A percentile compares a stretch with the other conserved stretches of the same genome.
These are phyloP conservation scores for Agelaius phoeniceus DNA, from an alignment of 2,113 vertebrate genomes.

Conservation along the genomic window DNA sequence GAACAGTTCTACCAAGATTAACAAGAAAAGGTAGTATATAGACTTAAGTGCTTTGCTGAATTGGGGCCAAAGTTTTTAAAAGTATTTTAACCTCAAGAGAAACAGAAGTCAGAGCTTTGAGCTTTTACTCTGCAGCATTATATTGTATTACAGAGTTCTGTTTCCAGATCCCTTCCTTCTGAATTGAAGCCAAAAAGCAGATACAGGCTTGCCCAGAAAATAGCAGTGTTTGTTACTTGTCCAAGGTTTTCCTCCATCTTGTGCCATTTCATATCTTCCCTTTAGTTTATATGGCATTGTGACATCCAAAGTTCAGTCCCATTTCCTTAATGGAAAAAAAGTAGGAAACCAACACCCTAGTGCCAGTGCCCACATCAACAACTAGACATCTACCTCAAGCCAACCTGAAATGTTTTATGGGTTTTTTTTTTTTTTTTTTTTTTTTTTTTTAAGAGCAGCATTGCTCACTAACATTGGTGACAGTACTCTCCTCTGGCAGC, in stretches of 20 bases:
- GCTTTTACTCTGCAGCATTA: not conserved
- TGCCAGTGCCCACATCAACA: not conserved
- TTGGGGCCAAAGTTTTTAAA: not conserved
- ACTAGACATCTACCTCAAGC: not conserved
- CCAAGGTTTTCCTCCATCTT: not conserved
- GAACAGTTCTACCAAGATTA: not conserved
- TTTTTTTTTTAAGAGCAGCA: not conserved
- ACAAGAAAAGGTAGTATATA: not conserved
- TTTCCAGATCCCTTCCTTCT: not conserved
- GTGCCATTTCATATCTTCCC: not conserved
- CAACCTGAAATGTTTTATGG: not conserved
- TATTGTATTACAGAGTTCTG: not conserved
- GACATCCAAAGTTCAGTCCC: not conserved
- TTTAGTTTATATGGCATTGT: not conserved
- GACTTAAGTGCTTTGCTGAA: not conserved
- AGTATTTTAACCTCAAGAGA: not conserved
- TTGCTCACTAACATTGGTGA: not conserved
- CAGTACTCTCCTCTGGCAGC: not conserved
- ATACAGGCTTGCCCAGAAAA: slow-evolving; percentile 32
- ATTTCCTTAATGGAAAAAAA: not conserved
- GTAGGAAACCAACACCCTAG: not conserved
- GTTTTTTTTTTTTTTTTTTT: not conserved
- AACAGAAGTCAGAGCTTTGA: not conserved
- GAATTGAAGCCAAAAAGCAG: slow-evolving; percentile 14
- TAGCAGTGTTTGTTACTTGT: not conserved